Evolutionary conservation across 2,888 invertebrate species (phyloP), one percentile per base, ranked within the genome.

Genomic region (Mesochorus sp.): DNA sequence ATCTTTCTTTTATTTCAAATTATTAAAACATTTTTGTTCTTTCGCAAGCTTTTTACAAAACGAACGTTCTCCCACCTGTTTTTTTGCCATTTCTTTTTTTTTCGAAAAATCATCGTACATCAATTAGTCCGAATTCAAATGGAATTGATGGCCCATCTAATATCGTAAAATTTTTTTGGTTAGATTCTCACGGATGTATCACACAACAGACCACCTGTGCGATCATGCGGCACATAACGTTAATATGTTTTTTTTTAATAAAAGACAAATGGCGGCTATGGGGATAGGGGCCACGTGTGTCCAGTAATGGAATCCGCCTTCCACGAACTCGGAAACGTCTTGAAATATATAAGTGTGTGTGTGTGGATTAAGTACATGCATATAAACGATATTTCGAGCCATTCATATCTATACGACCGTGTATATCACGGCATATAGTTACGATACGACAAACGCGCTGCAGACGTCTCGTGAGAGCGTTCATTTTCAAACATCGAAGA

Each of bases 201-300:
- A 31, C 28, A 24, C 6, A 51, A n/a, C n/a, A 28, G 68, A 70
- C 68, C 68, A 70, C 68, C 57, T 70, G 57, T 55, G 57, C 68
- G 47, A 31, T 37, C 44, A 47, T 24, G 6, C 1, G 3, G 24
- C 10, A 19, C 10, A 51, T 55, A 37, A 42, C n/a, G 53, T 17
- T 26, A 3, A 37, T 21, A 19, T 17, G 24, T 21, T 37, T 12
- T 1, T 24, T 24, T 47, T 47, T 47, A 61, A 67, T 12, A 28
- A 28, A 62, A 70, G 62, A 62, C 68, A 55, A 37, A 57, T 42
- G 55, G 53, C 62, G 37, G 55, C 34, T n/a, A n/a, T 34, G 28
- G 57, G 8, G 21, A 24, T 66, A 34, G 34, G 24, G 47, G 57
- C 49, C 51, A 70, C 76, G 57, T 49, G 59, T 49, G 49, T 59